Evolutionary conservation across 2,888 invertebrate species (phyloP).

Genomic region (Ligdia adustata): DNA sequence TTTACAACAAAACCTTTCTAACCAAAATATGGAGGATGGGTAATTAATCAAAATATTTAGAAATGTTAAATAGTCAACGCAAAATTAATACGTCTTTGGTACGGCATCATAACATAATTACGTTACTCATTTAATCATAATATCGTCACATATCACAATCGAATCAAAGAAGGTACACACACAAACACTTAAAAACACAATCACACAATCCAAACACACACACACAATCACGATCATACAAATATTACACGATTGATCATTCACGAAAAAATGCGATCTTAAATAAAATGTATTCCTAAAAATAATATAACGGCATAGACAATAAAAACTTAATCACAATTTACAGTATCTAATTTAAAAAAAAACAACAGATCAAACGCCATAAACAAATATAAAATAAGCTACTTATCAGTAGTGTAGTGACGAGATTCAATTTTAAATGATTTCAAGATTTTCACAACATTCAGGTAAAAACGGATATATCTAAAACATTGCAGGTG

Average conservation of each 20-base stretch:
- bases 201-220: constrained; percentile 23
- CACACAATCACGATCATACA: constrained; percentile 47
- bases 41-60: neutral
- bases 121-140: constrained; percentile 41
- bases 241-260: constrained; percentile 51
- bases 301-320: constrained; percentile 61
- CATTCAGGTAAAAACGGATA: constrained; percentile 34
- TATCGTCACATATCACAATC: constrained; percentile 59
- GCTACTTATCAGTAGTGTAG: constrained; percentile 34
- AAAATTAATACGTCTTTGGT: constrained; percentile 27
- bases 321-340: constrained; percentile 69
- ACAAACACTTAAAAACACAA: constrained; percentile 30
- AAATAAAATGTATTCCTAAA: constrained; percentile 39
- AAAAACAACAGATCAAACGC: no score
- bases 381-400: constrained; percentile 32
- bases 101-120: constrained; percentile 9
- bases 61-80: constrained; percentile 2
- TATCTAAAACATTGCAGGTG: constrained; percentile 40
- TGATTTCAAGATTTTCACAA: constrained; percentile 36
- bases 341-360: constrained; percentile 15
- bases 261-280: constrained; percentile 53
- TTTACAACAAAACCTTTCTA: no score
- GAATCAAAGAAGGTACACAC: constrained; percentile 44
- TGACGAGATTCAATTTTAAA: constrained; percentile 51
- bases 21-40: no score